Conservation (phyloP, 2,888 invertebrate genomes). For the Machimus rusticus region DNA sequence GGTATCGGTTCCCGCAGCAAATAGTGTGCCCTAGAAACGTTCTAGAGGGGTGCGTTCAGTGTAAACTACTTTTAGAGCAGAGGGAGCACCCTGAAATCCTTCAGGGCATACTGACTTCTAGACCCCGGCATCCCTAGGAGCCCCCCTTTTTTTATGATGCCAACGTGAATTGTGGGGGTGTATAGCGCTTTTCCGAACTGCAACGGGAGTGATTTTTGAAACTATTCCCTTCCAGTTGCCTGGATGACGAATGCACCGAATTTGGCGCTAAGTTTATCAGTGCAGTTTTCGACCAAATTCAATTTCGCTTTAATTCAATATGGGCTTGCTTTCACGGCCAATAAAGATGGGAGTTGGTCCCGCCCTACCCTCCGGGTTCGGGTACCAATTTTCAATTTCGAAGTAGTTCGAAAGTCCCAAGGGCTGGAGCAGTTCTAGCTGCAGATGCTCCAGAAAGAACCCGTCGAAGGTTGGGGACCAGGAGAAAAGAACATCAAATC, state of each 20-base stretch:
- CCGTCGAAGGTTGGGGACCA: neutral
- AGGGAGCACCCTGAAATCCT: neutral
- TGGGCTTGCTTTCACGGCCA: conserved; percentile 21
- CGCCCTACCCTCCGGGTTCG: neutral
- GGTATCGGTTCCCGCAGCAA: neutral
- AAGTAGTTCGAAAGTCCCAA: neutral
- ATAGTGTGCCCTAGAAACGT: neutral
- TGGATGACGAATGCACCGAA: conserved; percentile 12
- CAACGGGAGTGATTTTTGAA: neutral
- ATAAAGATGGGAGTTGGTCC: neutral
- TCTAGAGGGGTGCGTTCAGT: neutral
- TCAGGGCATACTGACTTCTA: neutral
- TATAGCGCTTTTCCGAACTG: neutral
- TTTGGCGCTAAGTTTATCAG: neutral
- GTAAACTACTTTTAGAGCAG: neutral
- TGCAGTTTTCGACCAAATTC: conserved; percentile 4
- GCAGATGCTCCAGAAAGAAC: neutral
- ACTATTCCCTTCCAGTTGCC: neutral
- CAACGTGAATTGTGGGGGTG: neutral
- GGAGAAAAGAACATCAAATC: neutral
- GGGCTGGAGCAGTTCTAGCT: neutral
- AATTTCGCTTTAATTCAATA: conserved; percentile 25
- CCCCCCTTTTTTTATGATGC: neutral
- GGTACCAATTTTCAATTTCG: neutral
- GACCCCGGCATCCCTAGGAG: neutral